Evolutionary conservation across 2,888 invertebrate genomes (phyloP).

Genomic region (Meteorus cinctellus): DNA sequence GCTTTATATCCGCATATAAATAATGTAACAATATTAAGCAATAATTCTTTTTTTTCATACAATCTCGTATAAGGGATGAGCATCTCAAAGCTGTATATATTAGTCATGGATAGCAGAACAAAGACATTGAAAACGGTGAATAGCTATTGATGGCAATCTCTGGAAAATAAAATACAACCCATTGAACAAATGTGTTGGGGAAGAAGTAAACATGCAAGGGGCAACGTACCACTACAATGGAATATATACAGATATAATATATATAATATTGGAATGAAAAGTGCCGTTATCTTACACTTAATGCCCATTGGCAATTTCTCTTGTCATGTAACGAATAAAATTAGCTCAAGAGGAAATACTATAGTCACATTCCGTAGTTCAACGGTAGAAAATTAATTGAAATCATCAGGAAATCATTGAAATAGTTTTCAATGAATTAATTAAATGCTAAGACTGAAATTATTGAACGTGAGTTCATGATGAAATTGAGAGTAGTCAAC

Average conservation of each 20-base stretch:
- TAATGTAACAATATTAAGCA: neutral
- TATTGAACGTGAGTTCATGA: neutral
- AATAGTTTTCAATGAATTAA: neutral
- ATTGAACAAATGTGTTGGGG: neutral
- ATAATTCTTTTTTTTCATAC: no score
- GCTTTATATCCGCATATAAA: neutral
- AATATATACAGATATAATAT: neutral
- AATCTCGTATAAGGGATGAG: no score
- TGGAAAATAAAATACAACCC: neutral
- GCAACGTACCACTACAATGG: constrained; percentile 2
- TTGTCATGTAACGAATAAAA: constrained; percentile 21
- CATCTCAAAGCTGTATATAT: neutral
- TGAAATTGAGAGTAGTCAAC: neutral
- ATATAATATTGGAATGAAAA: neutral
- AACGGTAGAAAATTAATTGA: neutral
- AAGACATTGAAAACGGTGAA: neutral
- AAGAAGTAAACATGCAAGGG: neutral
- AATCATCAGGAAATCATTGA: constrained; percentile 9
- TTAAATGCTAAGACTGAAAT: neutral
- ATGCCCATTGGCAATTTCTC: constrained; percentile 3
- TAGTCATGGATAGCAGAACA: neutral
- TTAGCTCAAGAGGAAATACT: constrained; percentile 18
- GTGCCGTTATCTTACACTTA: neutral
- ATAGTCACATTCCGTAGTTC: neutral
- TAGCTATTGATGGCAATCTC: neutral